These are phyloP conservation scores for Brachynemurus nebulosus DNA, from an alignment of 2,888 invertebrate species.

Conservation along the genomic window DNA sequence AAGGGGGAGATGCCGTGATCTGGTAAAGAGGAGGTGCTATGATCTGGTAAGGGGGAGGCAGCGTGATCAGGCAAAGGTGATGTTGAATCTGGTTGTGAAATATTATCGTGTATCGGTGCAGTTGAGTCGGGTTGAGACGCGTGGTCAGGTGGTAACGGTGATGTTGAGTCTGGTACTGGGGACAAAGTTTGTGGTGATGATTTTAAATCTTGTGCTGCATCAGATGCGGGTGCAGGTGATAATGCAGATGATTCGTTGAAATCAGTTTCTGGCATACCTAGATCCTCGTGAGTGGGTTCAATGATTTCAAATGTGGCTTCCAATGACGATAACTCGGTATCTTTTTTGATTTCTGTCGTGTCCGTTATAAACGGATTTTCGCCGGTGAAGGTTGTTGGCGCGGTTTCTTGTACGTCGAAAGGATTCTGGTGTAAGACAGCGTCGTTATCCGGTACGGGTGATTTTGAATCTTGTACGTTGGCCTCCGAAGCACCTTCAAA, in stretches of 20 bases:
- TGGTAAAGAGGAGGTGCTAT: background rate
- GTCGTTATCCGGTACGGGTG: constrained; percentile 11
- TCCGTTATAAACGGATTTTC: too few relatives aligned
- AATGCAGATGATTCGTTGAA: too few relatives aligned
- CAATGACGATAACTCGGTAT: constrained; percentile 7
- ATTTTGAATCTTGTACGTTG: constrained; percentile 10
- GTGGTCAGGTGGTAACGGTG: too few relatives aligned
- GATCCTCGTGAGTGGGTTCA: too few relatives aligned
- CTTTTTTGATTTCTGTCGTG: too few relatives aligned
- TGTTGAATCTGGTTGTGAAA: constrained; percentile 2
- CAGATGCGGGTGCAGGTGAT: too few relatives aligned
- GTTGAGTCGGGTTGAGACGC: constrained; percentile 3
- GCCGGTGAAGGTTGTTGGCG: too few relatives aligned
- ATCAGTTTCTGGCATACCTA: too few relatives aligned
- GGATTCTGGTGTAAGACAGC: constrained; percentile 6
- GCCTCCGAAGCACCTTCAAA: constrained; percentile 9
- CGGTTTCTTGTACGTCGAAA: too few relatives aligned
- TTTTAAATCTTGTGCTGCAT: background rate
- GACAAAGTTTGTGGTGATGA: constrained; percentile 1
- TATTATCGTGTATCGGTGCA: constrained; percentile 11
- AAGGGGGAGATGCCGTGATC: background rate
- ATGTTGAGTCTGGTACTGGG: constrained; percentile 19
- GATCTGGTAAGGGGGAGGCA: background rate
- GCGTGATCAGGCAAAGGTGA: constrained; percentile 11
- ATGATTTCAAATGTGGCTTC: background rate